These are phyloP conservation scores for Piaya cayana DNA, from an alignment of 2,113 vertebrate species.

Conservation along the genomic window DNA sequence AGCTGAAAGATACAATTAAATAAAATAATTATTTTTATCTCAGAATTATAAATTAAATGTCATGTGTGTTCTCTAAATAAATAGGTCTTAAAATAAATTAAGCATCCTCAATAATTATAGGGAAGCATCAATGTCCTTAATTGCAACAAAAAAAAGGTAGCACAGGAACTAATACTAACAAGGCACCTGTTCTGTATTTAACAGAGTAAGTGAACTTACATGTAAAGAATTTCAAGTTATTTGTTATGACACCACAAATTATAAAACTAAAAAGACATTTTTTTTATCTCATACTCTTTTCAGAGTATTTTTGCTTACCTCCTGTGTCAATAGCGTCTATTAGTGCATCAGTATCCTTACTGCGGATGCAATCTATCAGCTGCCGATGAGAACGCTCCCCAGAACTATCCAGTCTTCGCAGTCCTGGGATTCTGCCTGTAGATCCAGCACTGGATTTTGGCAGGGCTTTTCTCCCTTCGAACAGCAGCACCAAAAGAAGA, in stretches of 20 bases:
- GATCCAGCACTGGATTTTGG: constrained; percentile 97
- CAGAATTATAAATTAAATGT: background rate
- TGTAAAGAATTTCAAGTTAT: background rate
- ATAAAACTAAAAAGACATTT: background rate
- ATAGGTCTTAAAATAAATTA: background rate
- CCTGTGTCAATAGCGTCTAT: constrained; percentile 99
- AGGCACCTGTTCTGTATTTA: background rate
- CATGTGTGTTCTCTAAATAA: background rate
- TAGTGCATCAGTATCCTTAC: constrained; percentile 97
- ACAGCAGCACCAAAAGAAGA: constrained; percentile 96
- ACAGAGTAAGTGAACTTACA: background rate
- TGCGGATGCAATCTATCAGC: constrained; percentile 98
- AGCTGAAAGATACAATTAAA: constrained; percentile 76
- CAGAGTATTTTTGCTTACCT: constrained; percentile 76
- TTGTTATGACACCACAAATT: background rate
- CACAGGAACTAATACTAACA: background rate
- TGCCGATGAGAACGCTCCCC: constrained; percentile 97
- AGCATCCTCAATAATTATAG: background rate
- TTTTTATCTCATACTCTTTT: background rate
- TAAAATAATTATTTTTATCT: background rate
- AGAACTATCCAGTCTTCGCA: constrained; percentile 93
- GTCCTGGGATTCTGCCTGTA: constrained; percentile 94
- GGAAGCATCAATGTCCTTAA: background rate
- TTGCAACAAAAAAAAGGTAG: background rate
- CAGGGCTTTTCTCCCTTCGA: constrained; percentile 96